Conservation (phyloP, 2,888 invertebrate species). For the Standfussiana lucernea region DNA sequence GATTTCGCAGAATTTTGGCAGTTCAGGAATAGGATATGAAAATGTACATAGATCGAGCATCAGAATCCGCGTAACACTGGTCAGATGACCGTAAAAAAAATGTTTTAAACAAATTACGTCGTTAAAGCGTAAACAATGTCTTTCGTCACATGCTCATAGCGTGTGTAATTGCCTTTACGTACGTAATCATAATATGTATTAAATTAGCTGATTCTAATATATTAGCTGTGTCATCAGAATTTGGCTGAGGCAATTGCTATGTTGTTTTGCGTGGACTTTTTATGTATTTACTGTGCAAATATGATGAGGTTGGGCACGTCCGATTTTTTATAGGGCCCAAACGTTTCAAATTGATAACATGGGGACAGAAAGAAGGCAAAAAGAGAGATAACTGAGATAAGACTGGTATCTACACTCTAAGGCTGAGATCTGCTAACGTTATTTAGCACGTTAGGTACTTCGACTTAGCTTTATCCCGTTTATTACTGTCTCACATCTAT, state of each 20-base stretch:
- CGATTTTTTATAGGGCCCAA: background rate
- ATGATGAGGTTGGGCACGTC: background rate
- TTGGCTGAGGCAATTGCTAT: slow-evolving; percentile 65
- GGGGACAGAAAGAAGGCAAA: slow-evolving; percentile 18
- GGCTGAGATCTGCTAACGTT: background rate
- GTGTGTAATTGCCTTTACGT: background rate
- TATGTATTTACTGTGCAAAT: slow-evolving; percentile 24
- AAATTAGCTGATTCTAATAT: slow-evolving; percentile 53
- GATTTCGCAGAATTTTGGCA: background rate
- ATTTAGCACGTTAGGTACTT: background rate
- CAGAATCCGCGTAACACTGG: too few relatives aligned
- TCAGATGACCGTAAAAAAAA: background rate
- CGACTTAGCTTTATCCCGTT: background rate
- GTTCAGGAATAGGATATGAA: background rate
- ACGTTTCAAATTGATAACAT: slow-evolving; percentile 15
- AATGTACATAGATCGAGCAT: background rate
- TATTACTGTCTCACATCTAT: too few relatives aligned
- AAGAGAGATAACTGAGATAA: slow-evolving; percentile 16
- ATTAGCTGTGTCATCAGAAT: slow-evolving; percentile 66
- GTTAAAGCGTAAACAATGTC: slow-evolving; percentile 28
- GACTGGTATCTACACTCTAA: background rate
- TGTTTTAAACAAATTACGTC: background rate
- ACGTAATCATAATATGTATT: slow-evolving; percentile 43
- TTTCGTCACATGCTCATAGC: slow-evolving; percentile 36
- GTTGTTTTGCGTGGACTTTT: slow-evolving; percentile 37